Percentiles rank a stretch among this genome's conserved stretches.
These are phyloP conservation scores for Pyrrhia umbra DNA, from an alignment of 2,888 invertebrate genomes.

Conservation along the genomic window DNA sequence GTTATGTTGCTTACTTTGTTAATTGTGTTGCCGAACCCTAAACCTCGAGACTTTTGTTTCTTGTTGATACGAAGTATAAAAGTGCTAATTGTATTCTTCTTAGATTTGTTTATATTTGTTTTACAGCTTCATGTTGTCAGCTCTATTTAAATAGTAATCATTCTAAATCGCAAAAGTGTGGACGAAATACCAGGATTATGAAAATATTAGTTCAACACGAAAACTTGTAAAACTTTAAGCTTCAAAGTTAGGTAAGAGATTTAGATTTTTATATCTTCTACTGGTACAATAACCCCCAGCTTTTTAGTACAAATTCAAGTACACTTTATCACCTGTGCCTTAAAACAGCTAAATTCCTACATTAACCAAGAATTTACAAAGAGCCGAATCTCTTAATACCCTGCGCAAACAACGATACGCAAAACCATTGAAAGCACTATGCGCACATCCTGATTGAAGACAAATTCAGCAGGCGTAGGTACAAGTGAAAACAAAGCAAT, in stretches of 20 bases:
- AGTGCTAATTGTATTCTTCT: slow-evolving; percentile 50
- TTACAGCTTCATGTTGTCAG: slow-evolving; percentile 9
- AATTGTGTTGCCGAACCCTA: slow-evolving; percentile 55
- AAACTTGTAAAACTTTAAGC: slow-evolving; percentile 13
- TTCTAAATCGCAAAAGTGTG: slow-evolving; percentile 16
- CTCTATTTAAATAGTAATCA: slow-evolving; percentile 22
- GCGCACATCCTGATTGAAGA: slow-evolving; percentile 64
- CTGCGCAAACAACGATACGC: slow-evolving; percentile 48
- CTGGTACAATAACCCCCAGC: not conserved
- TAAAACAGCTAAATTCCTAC: no score
- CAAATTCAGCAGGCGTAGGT: slow-evolving; percentile 68
- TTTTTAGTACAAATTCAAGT: not conserved
- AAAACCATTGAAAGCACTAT: slow-evolving; percentile 31
- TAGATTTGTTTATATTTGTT: slow-evolving; percentile 39
- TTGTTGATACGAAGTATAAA: slow-evolving; percentile 57
- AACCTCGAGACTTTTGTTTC: slow-evolving; percentile 51
- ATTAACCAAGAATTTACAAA: slow-evolving; percentile 1
- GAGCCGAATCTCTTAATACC: slow-evolving; percentile 25
- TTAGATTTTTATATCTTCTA: not conserved
- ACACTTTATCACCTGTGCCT: no score
- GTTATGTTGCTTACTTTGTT: slow-evolving; percentile 58
- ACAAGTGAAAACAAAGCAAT: slow-evolving; percentile 82
- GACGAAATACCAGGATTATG: slow-evolving; percentile 9
- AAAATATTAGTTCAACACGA: slow-evolving; percentile 3
- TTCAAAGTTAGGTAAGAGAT: not conserved